A percentile compares a stretch with the other conserved stretches of the same genome.
phyloP scores from a whole-genome alignment of 2,888 invertebrate genomes.

The Blera fallax region DNA sequence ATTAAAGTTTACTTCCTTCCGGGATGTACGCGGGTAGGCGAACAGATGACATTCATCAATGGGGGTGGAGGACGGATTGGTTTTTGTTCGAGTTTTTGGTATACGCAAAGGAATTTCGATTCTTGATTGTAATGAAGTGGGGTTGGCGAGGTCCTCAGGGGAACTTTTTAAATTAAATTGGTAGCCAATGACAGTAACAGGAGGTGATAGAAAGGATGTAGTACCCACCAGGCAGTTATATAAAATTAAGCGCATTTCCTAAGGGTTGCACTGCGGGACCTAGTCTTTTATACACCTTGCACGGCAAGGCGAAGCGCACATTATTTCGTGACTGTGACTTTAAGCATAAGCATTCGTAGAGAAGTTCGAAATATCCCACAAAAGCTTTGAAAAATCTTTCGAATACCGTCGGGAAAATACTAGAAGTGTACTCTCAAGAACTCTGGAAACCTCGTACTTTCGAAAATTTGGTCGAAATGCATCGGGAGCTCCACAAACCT shows the following conservation, averaged over 20 bases:
- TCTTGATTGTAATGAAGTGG: slow-evolving; percentile 44
- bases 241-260: too few species aligned
- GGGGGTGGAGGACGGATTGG: slow-evolving; percentile 1
- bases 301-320: too few species aligned
- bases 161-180: slow-evolving; percentile 48
- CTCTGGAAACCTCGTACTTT: too few species aligned
- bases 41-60: slow-evolving; percentile 51
- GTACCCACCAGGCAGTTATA: not conserved
- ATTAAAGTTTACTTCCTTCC: slow-evolving; percentile 68
- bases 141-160: not conserved
- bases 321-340: too few species aligned
- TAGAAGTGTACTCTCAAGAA: too few species aligned
- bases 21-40: slow-evolving; percentile 9
- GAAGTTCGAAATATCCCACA: too few species aligned
- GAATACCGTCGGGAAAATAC: too few species aligned
- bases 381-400: too few species aligned
- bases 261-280: not conserved
- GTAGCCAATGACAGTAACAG: slow-evolving; percentile 15
- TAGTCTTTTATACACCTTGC: too few species aligned
- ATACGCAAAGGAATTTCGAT: slow-evolving; percentile 36
- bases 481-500: too few species aligned
- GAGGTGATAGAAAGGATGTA: not conserved
- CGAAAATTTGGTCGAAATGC: too few species aligned
- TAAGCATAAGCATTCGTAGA: too few species aligned
- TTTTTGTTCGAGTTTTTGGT: not conserved